Evolutionary conservation across 2,797 vertebrate genomes (phyloP), one percentile per base, ranked within the genome.

Genomic region (Danionella dracula): DNA sequence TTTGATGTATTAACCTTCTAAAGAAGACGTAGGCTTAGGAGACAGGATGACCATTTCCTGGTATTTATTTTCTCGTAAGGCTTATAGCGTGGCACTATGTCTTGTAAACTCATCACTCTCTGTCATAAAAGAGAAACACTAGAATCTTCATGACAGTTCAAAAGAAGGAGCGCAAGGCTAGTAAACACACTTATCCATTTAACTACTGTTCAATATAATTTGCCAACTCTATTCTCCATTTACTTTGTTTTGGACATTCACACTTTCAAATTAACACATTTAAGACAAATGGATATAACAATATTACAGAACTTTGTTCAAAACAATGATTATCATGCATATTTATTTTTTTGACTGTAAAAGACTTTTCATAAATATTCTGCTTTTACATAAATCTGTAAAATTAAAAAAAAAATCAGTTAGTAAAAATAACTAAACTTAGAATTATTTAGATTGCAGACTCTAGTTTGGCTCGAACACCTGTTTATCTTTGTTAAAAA

Each of bases 121-220:
- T 31, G 41, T 64, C 53, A 65, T 65, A 65, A 71, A 65, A 65
- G 55, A 59, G 61, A 45, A 46, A 71, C 55, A 60, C 12, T 17
- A 31, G 23, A 41, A 21, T 54, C 38, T 32, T 49, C 27, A 29
- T 40, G 69, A 59, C 38, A 56, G 61, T 57, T 64, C 45, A 58
- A 65, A 64, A 10, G 46, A 41, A 63, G 35, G 5, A 42, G 21
- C 35, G 44, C 27, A 10, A 1, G 5, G 15, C 48, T 5, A 17
- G 11, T 50, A 49, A 63, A 51, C 21, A 40, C 8, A 21, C 23
- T 5, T 42, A 32, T 42, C 23, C 5, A 1, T 42, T 51, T 42
- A 51, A 44, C 12, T 45, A 44, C 27, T 4, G 20, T 17, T 32
- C 17, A 31, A 20, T 11, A 19, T 32, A 4, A 44, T 44, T 42